Percentiles rank a stretch among this genome's conserved stretches.
phyloP scores from a whole-genome alignment of 2,797 vertebrate genomes.

The Aselliscus stoliczkanus region DNA sequence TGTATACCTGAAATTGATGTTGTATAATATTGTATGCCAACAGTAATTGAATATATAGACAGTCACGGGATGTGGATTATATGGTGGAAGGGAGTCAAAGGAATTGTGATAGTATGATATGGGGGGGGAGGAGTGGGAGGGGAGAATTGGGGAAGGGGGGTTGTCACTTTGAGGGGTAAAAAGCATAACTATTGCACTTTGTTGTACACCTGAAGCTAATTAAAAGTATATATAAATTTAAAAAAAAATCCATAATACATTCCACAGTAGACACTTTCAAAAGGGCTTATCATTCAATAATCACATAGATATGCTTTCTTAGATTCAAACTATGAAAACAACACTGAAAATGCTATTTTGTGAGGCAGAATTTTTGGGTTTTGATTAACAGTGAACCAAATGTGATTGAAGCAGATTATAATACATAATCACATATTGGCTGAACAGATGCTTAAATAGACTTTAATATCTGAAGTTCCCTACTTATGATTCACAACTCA shows the following conservation, averaged over 20 bases:
- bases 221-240: too few species aligned
- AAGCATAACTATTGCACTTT: too few species aligned
- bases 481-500: slow-evolving; percentile 20
- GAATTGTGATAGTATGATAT: too few species aligned
- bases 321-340: neutral
- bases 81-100: too few species aligned
- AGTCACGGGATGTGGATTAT: too few species aligned
- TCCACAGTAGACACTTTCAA: neutral
- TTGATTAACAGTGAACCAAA: slow-evolving; percentile 10
- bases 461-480: slow-evolving; percentile 9
- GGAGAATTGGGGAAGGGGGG: too few species aligned
- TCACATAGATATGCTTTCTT: neutral
- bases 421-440: slow-evolving; percentile 1
- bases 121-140: too few species aligned
- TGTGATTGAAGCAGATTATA: slow-evolving; percentile 1
- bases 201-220: too few species aligned
- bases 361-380: neutral
- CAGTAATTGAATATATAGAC: too few species aligned
- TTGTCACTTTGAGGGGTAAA: too few species aligned
- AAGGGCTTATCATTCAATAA: neutral
- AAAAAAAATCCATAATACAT: slow-evolving; percentile 12
- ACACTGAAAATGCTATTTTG: neutral
- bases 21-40: too few species aligned
- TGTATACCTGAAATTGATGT: too few species aligned
- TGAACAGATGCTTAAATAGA: slow-evolving; percentile 39